Evolutionary conservation across 2,888 invertebrate species (phyloP).

Genomic region (Dendrolimus houi): DNA sequence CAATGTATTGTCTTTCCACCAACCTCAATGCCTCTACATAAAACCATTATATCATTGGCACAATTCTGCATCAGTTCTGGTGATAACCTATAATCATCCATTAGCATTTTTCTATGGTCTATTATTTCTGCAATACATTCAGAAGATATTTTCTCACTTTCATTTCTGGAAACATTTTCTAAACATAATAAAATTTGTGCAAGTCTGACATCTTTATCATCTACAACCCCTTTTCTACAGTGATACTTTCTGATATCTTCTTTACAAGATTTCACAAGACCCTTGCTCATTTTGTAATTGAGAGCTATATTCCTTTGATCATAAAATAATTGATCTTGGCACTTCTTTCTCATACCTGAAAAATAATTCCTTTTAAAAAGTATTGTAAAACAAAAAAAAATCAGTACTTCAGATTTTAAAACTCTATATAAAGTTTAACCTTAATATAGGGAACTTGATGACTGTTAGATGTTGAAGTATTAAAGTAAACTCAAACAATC

Average conservation of each 20-base stretch:
- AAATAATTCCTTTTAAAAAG: constrained; percentile 7
- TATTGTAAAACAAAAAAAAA: constrained; percentile 2
- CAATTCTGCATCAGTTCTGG: constrained; percentile 95
- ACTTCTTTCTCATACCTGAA: constrained; percentile 78
- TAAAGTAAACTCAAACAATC: too few species aligned
- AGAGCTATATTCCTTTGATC: constrained; percentile 92
- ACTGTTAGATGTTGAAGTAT: too few species aligned
- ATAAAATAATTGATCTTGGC: constrained; percentile 88
- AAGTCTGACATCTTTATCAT: constrained; percentile 88
- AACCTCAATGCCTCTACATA: constrained; percentile 84
- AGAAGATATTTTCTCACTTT: constrained; percentile 82
- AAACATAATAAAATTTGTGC: constrained; percentile 95
- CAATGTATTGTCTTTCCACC: constrained; percentile 97
- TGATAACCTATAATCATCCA: constrained; percentile 95
- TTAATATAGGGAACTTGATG: too few species aligned
- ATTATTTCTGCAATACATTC: constrained; percentile 93
- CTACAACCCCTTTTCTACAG: constrained; percentile 89
- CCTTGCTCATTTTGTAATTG: constrained; percentile 93
- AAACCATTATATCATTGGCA: constrained; percentile 86
- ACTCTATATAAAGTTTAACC: not conserved
- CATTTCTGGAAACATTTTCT: constrained; percentile 84
- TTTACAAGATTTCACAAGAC: constrained; percentile 91
- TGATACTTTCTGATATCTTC: constrained; percentile 91
- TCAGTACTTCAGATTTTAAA: not conserved
- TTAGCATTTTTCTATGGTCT: constrained; percentile 91